Evolutionary conservation across 2,113 vertebrate species (phyloP).

Genomic region (Oreotrochilus melanogaster): DNA sequence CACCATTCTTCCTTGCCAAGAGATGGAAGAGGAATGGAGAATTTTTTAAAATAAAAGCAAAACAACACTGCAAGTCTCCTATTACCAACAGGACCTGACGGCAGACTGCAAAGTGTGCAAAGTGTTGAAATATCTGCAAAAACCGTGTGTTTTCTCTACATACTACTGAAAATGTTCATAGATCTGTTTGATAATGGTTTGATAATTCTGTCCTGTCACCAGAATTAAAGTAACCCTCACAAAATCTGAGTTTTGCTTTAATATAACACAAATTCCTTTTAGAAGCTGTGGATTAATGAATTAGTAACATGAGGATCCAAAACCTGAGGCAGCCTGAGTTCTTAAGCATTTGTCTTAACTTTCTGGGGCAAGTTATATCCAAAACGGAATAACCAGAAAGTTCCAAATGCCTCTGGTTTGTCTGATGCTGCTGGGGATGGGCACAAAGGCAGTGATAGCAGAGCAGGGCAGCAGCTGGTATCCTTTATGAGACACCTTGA

Average conservation of each 20-base stretch:
- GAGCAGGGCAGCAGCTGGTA: neutral
- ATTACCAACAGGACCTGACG: neutral
- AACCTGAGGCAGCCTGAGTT: neutral
- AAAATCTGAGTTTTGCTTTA: neutral
- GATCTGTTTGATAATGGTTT: neutral
- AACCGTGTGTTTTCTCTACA: no score
- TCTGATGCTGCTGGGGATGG: neutral
- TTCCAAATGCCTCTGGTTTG: neutral
- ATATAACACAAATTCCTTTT: neutral
- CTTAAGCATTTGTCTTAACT: neutral
- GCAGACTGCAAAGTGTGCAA: neutral
- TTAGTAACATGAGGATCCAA: neutral
- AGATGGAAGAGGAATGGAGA: accelerated
- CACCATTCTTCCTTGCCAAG: accelerated
- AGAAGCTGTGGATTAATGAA: neutral
- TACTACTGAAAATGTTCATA: no score
- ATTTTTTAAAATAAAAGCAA: neutral
- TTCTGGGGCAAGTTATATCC: accelerated
- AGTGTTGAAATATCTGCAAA: no score
- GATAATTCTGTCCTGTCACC: neutral
- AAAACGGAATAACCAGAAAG: neutral
- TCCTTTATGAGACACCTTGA: neutral
- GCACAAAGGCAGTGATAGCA: neutral
- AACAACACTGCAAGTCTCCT: neutral
- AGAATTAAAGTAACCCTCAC: neutral